Conservation (phyloP, 2,888 invertebrate species). For the Boloria selene region DNA sequence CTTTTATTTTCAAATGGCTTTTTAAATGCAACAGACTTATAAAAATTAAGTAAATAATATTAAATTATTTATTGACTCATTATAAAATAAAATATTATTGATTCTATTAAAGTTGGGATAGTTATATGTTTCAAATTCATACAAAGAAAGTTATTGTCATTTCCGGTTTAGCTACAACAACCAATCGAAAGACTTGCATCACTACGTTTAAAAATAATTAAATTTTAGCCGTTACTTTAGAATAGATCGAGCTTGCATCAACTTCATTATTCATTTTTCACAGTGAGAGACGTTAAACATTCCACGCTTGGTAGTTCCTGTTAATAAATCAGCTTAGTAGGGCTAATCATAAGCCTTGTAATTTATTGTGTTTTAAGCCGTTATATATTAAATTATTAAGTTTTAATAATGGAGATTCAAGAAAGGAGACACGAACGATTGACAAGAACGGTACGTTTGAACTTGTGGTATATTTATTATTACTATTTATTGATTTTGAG, state of each 20-base stretch:
- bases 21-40: not conserved
- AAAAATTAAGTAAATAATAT: not conserved
- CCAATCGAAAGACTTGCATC: constrained; percentile 39
- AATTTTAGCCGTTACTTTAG: constrained; percentile 44
- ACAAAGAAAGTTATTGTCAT: not conserved
- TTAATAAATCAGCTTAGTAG: not conserved
- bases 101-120: not conserved
- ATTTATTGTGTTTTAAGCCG: constrained; percentile 14
- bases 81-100: not conserved
- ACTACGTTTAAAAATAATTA: constrained; percentile 28
- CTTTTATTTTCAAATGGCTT: not conserved
- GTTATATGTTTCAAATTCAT: not conserved
- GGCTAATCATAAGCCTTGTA: constrained; percentile 2
- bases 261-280: not conserved
- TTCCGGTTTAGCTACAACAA: constrained; percentile 34
- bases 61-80: not conserved
- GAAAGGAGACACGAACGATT: constrained; percentile 52
- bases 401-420: constrained; percentile 59
- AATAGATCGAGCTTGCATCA: constrained; percentile 29
- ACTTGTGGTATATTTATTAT: constrained; percentile 2
- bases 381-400: constrained; percentile 15
- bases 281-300: not conserved
- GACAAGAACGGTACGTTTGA: constrained; percentile 55
- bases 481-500: not conserved
- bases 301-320: not conserved